Base-by-base conservation (phyloP, 2,113 vertebrate species). In the Hyaena hyaena region DNA sequence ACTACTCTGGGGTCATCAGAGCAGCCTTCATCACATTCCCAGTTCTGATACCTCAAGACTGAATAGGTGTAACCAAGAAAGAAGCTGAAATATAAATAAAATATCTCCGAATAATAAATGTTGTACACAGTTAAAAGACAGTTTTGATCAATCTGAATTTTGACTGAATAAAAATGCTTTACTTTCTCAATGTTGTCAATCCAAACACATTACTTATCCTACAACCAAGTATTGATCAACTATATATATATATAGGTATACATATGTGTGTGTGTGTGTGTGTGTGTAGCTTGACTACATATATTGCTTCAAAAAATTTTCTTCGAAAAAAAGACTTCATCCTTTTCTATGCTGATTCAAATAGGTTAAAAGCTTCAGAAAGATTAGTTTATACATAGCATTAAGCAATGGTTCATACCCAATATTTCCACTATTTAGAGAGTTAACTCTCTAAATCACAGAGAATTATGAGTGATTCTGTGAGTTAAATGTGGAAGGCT, bases 151-250 rank as follows among this genome's bases (percentile, higher is more conserved):
- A 91, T 96, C 89, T 97, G 79, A 76, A 90, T 95, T 95, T 98
- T 98, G 90, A 97, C 95, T 94, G 94, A 96, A 96, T 5, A 94
- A 96, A 95, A 96, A 69, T 97, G 95, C 96, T 97, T 61, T 97
- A 97, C 91, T 97, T 96, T 5, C 5, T 93, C 96, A 96, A 91
- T 74, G 31, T 77, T 97, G 94, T 87, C 94, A 96, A 98, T 92
- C 45, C 79, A 94, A 63, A 96, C 79, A 94, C 50, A 96, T 92
- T 98, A 98, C 97, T 97, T 98, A 95, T 93, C 97, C 48, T 92
- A 86, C 90, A 97, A 97, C 94, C 88, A 39, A 84, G 1, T 95
- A 93, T 93, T 53, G 48, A 84, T 61, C 35, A 93, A 65, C 28
- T 77, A 81, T 68, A 48, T 88, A 53, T 12, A 33, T 24, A 23